Conservation (phyloP, 2,888 invertebrate genomes). For the Rotaria socialis region DNA sequence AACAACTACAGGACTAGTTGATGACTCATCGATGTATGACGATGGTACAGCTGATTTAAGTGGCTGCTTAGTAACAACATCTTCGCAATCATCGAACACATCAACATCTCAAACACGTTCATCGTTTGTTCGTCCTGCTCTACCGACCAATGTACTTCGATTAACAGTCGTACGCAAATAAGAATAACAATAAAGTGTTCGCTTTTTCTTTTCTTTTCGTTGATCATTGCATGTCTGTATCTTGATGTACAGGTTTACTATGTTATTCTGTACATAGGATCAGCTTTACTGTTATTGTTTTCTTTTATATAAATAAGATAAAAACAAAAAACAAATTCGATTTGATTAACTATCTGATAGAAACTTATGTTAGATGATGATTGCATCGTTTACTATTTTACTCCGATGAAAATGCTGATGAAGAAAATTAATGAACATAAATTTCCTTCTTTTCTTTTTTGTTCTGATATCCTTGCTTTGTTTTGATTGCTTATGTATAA, state of each 20-base stretch:
- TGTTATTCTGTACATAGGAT: slow-evolving; percentile 2
- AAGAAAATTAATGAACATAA: too few relatives aligned
- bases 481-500: too few relatives aligned
- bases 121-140: not conserved
- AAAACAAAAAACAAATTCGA: not conserved
- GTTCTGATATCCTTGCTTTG: too few relatives aligned
- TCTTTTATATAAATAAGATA: slow-evolving; percentile 22
- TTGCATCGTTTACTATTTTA: not conserved
- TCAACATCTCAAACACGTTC: not conserved
- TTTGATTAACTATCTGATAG: not conserved
- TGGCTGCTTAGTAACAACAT: not conserved
- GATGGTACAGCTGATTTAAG: not conserved
- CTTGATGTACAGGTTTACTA: slow-evolving; percentile 19
- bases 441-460: too few relatives aligned
- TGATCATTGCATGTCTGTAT: slow-evolving; percentile 29
- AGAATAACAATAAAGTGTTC: not conserved
- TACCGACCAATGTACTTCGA: slow-evolving; percentile 10
- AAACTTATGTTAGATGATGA: not conserved
- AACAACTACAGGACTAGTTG: not conserved
- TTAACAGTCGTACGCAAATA: slow-evolving; percentile 12
- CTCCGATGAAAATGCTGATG: too few relatives aligned
- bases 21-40: not conserved
- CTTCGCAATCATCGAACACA: not conserved
- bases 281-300: slow-evolving; percentile 29
- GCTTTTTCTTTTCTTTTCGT: not conserved